A percentile compares a stretch with the other conserved stretches of the same genome.
Conservation (phyloP, 2,797 vertebrate genomes). For the Sylvia borin region DNA sequence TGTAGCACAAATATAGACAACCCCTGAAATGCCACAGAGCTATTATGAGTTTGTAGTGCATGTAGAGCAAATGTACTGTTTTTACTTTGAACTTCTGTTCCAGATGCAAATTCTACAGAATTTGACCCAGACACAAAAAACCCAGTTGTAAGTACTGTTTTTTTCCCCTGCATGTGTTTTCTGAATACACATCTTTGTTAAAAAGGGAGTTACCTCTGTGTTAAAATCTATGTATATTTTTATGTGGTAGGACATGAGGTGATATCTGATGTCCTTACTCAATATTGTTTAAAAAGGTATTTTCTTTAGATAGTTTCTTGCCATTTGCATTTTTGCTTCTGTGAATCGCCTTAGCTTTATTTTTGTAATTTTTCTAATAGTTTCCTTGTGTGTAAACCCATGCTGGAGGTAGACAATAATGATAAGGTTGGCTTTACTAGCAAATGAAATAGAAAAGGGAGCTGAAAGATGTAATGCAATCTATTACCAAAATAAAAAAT, state of each 20-base stretch:
- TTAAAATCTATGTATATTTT: neutral
- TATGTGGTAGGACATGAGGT: neutral
- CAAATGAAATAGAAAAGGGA: neutral
- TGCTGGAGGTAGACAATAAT: neutral
- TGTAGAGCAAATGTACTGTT: neutral
- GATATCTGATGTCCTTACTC: neutral
- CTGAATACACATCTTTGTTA: neutral
- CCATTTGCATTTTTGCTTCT: neutral
- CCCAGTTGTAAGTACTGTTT: constrained; percentile 78
- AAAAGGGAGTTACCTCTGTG: neutral
- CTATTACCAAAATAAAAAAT: neutral
- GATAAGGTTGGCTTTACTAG: neutral
- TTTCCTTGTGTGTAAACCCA: neutral
- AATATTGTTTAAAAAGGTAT: neutral
- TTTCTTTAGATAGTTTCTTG: neutral
- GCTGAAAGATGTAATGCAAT: neutral
- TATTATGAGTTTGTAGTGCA: neutral
- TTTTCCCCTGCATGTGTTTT: neutral
- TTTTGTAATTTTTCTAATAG: neutral
- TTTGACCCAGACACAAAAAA: constrained; percentile 75
- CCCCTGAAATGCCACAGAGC: neutral
- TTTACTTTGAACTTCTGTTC: constrained; percentile 36
- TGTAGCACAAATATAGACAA: neutral
- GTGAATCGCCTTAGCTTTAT: neutral
- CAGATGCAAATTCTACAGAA: constrained; percentile 84